phyloP scores from a whole-genome alignment of 2,888 invertebrate species.

The Pachydiplax longipennis region DNA sequence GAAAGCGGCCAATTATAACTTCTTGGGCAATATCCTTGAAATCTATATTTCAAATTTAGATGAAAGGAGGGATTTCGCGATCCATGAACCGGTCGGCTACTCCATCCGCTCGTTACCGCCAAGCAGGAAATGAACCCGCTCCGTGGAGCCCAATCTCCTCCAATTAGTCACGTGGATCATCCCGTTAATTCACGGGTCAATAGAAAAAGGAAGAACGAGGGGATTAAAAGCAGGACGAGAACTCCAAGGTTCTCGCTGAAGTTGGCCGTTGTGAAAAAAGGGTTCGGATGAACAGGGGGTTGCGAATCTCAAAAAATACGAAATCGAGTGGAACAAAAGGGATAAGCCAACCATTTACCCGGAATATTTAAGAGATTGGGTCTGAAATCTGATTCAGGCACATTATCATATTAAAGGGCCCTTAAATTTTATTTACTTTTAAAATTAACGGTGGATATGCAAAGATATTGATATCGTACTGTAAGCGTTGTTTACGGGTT shows the following conservation, averaged over 20 bases:
- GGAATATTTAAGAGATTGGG: too few relatives aligned
- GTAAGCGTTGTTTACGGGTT: too few relatives aligned
- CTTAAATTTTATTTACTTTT: too few relatives aligned
- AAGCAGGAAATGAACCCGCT: slow-evolving; percentile 30
- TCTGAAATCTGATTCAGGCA: too few relatives aligned
- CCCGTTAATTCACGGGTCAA: slow-evolving; percentile 41
- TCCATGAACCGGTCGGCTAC: not conserved
- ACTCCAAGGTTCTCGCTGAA: not conserved
- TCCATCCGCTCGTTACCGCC: slow-evolving; percentile 3
- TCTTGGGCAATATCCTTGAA: too few relatives aligned
- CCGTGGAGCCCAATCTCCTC: slow-evolving; percentile 7
- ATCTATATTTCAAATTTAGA: too few relatives aligned
- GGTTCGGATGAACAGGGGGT: not conserved
- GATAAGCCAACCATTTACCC: too few relatives aligned
- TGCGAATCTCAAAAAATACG: not conserved
- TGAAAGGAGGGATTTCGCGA: not conserved
- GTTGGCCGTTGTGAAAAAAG: not conserved
- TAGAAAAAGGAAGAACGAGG: not conserved
- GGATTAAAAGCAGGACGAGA: not conserved
- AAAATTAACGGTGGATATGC: too few relatives aligned
- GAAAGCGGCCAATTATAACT: too few relatives aligned
- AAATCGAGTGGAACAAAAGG: not conserved
- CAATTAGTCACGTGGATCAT: slow-evolving; percentile 32
- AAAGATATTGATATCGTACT: too few relatives aligned
- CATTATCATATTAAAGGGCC: too few relatives aligned